These are phyloP conservation scores for Glaucomys volans DNA, from an alignment of 2,113 vertebrate genomes.

Conservation along the genomic window DNA sequence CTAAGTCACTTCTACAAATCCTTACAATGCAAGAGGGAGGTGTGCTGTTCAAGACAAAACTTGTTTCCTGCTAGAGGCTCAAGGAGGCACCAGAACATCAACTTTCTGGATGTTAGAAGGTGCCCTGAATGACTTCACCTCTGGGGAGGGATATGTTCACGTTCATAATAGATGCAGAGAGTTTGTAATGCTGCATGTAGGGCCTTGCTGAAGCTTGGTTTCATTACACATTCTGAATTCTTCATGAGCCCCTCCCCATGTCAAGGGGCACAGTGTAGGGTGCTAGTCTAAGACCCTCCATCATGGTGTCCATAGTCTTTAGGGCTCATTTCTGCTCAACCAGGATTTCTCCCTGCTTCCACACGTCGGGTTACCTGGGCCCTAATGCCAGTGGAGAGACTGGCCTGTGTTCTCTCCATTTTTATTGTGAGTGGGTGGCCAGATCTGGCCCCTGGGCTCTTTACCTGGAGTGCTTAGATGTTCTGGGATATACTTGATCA, in stretches of 20 bases:
- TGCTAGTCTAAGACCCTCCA: no score
- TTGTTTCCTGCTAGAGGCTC: fast-evolving
- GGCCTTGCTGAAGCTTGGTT: not conserved
- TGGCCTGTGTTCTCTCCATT: no score
- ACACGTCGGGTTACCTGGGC: not conserved
- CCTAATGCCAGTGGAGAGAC: not conserved
- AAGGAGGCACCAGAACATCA: fast-evolving
- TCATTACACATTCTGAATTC: no score
- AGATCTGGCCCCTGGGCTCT: fast-evolving
- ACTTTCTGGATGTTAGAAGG: fast-evolving
- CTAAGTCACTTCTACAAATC: not conserved
- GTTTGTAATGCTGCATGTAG: no score
- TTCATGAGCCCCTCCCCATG: not conserved
- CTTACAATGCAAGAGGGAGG: fast-evolving
- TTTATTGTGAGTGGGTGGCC: not conserved
- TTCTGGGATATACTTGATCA: not conserved
- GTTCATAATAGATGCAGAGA: fast-evolving
- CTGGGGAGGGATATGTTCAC: fast-evolving
- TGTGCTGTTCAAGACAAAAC: fast-evolving
- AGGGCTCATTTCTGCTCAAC: not conserved
- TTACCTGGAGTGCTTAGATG: not conserved
- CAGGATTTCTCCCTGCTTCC: not conserved
- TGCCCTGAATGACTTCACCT: not conserved
- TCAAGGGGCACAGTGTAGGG: not conserved
- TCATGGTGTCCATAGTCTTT: not conserved